Evolutionary conservation across 1,140 invertebrate genomes (phyloP), one percentile per base, ranked within the genome.

Genomic region (Lordiphosa clarofinis): DNA sequence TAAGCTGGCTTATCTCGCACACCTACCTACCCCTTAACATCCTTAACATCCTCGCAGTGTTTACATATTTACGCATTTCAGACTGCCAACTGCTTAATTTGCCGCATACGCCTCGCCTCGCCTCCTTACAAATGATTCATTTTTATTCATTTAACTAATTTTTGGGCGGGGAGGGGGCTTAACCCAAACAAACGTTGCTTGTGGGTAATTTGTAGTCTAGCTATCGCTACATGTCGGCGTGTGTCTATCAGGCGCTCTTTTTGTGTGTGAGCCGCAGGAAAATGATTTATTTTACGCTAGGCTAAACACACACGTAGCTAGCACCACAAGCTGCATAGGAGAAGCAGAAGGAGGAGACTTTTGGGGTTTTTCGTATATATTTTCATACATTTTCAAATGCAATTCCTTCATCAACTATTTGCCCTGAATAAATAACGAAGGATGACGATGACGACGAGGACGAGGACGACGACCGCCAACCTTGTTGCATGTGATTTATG

Each of bases 251-350:
- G n/a, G 35, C 36, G 15, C 19, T 24, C 48, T 43, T 38, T 11
- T 28, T 24, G 33, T 35, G 56, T 58, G 37, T 64, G 38, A 47
- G 71, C 66, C 55, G 57, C 78, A 82, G 39, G 67, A 61, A 84
- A 82, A 82, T 84, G 78, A 82, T 82, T 82, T 82, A 84, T 82
- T 82, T 84, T 84, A 82, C 78, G 78, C 73, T 44, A 76, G 58
- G 73, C 68, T 84, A 64, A 73, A 59, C 78, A 71, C 53, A 82
- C 68, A 76, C 73, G 74, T 72, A 68, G 46, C 67, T 48, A 56
- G 39, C 55, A 74, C 36, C 53, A 57, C 48, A 68, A 36, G 11
- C 56, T 33, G 65, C 10, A 55, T 24, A 37, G 37, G n/a, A n/a
- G n/a, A n/a, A n/a, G n/a, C n/a, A n/a, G n/a, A n/a, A n/a, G n/a